phyloP scores from a whole-genome alignment of 2,888 invertebrate species.

The Marronus borbonicus region DNA sequence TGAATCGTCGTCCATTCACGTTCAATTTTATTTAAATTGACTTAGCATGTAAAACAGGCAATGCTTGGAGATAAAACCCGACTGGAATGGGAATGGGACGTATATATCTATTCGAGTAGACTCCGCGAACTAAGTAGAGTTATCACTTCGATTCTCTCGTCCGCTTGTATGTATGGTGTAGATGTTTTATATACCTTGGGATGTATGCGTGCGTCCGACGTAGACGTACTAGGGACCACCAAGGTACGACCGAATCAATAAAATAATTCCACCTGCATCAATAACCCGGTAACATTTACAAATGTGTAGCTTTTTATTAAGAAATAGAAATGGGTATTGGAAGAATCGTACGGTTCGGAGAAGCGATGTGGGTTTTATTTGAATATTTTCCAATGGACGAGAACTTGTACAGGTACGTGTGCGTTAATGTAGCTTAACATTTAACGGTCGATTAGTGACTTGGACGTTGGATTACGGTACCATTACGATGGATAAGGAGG shows the following conservation, averaged over 20 bases:
- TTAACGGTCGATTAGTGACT: too few relatives aligned
- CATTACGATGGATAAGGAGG: too few relatives aligned
- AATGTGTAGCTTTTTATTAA: slow-evolving; percentile 59
- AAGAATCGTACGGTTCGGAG: not conserved
- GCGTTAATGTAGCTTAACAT: too few relatives aligned
- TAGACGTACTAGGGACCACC: slow-evolving; percentile 56
- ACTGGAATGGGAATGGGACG: slow-evolving; percentile 24
- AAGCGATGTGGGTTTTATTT: not conserved
- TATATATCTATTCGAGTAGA: slow-evolving; percentile 14
- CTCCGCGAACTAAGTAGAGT: slow-evolving; percentile 38
- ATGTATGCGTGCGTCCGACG: slow-evolving; percentile 6
- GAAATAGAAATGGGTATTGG: slow-evolving; percentile 53
- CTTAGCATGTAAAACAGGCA: slow-evolving; percentile 50
- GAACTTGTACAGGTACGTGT: too few relatives aligned
- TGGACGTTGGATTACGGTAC: too few relatives aligned
- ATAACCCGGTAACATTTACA: slow-evolving; percentile 57
- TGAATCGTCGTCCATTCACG: slow-evolving; percentile 27
- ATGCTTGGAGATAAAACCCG: slow-evolving; percentile 47
- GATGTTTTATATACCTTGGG: not conserved
- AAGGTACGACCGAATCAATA: slow-evolving; percentile 59
- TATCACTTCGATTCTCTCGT: slow-evolving; percentile 32
- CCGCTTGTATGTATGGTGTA: slow-evolving; percentile 19
- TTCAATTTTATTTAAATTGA: slow-evolving; percentile 51
- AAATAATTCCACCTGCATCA: slow-evolving; percentile 59
- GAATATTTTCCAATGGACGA: slow-evolving; percentile 14